These are phyloP conservation scores for Aphodius sticticus DNA, from an alignment of 2,888 invertebrate genomes.

Conservation along the genomic window DNA sequence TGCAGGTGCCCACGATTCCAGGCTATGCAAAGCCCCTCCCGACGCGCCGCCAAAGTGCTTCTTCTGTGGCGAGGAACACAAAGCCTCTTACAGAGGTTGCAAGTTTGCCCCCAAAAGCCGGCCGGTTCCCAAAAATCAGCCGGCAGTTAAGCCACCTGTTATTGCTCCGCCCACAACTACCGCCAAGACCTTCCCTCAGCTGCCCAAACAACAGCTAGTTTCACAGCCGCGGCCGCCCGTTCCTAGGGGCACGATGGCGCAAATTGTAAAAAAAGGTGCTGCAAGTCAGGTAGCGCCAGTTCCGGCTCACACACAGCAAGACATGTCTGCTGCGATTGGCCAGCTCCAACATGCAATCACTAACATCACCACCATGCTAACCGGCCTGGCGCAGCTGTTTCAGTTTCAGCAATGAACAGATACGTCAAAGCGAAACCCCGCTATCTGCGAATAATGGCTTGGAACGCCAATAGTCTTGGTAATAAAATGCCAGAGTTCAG, in stretches of 20 bases:
- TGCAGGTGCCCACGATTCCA: background rate
- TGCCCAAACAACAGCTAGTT: background rate
- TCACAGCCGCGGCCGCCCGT: background rate
- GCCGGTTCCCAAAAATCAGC: background rate
- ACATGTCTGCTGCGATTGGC: background rate
- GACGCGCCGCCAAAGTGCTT: background rate
- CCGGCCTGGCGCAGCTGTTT: background rate
- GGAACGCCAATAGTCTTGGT: background rate
- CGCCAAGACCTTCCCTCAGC: background rate
- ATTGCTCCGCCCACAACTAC: background rate
- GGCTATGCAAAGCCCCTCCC: background rate
- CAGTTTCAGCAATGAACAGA: background rate
- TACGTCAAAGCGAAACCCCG: background rate
- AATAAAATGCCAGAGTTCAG: too few relatives aligned
- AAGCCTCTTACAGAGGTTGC: background rate
- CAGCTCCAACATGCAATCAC: background rate
- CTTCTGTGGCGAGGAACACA: background rate
- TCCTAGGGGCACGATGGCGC: background rate
- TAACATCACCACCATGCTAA: background rate
- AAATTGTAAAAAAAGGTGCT: background rate
- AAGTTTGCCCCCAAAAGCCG: background rate
- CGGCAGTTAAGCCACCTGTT: background rate
- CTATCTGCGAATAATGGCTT: background rate
- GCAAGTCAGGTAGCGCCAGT: background rate
- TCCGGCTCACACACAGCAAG: background rate